Percentiles rank a stretch among this genome's conserved stretches.
phyloP scores from a whole-genome alignment of 2,888 invertebrate species.

The Mantis religiosa region DNA sequence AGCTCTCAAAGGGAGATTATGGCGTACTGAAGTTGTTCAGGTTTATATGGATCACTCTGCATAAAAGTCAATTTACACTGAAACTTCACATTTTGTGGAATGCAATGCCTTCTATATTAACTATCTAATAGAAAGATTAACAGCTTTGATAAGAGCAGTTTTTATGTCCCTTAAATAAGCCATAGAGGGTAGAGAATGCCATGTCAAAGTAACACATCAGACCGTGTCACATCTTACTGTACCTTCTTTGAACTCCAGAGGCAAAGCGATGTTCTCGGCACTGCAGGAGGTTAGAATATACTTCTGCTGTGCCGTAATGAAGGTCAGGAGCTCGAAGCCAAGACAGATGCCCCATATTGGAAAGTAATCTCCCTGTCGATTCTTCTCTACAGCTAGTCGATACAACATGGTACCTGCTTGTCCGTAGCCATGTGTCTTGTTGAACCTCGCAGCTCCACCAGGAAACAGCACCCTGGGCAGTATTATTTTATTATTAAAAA shows the following conservation, averaged over 20 bases:
- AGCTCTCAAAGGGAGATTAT: too few relatives aligned
- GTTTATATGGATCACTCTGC: too few relatives aligned
- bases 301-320: constrained; percentile 51
- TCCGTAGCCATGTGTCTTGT: constrained; percentile 65
- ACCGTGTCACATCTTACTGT: too few relatives aligned
- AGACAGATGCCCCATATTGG: constrained; percentile 87
- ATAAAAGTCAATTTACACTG: too few relatives aligned
- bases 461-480: constrained; percentile 68
- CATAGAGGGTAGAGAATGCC: too few relatives aligned
- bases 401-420: constrained; percentile 65
- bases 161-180: too few relatives aligned
- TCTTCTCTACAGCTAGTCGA: constrained; percentile 62
- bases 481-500: background rate
- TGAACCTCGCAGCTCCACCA: constrained; percentile 73
- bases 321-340: constrained; percentile 76
- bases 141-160: too few relatives aligned
- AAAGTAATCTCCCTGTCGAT: constrained; percentile 67
- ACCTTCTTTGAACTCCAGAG: constrained; percentile 66
- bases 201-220: too few relatives aligned
- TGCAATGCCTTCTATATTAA: too few relatives aligned
- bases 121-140: too few relatives aligned
- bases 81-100: too few relatives aligned
- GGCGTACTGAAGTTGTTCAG: too few relatives aligned
- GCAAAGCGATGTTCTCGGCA: constrained; percentile 55
- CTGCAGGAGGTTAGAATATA: constrained; percentile 62